A percentile compares a stretch with the other conserved stretches of the same genome.
Evolutionary conservation across 2,888 invertebrate species (phyloP).

Genomic region (Ecdyonurus torrentis): DNA sequence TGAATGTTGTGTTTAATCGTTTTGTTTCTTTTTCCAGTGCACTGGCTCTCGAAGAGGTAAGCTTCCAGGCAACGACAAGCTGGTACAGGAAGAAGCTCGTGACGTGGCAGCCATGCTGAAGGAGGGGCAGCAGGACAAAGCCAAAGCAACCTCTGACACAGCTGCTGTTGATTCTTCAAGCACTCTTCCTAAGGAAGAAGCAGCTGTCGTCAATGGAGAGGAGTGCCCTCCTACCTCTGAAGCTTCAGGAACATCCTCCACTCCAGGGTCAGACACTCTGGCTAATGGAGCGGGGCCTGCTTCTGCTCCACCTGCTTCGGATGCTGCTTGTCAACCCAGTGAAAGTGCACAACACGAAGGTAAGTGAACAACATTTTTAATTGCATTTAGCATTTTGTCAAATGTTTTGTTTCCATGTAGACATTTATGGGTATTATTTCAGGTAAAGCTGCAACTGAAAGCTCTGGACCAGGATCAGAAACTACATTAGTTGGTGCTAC

Average conservation of each 20-base stretch:
- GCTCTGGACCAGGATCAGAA: background rate
- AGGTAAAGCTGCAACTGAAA: background rate
- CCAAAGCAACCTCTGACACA: background rate
- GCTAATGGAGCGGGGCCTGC: background rate
- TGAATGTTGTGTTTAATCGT: too few relatives aligned
- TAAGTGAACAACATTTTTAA: background rate
- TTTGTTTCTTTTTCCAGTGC: background rate
- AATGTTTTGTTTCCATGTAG: too few relatives aligned
- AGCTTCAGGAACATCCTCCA: background rate
- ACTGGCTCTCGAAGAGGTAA: background rate
- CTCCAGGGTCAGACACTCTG: background rate
- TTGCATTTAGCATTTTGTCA: too few relatives aligned
- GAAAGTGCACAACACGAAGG: background rate
- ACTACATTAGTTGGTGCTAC: background rate
- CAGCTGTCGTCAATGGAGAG: background rate
- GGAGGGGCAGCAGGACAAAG: background rate
- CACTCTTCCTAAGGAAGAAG: background rate
- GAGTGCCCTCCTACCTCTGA: background rate
- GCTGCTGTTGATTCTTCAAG: background rate
- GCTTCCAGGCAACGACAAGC: background rate
- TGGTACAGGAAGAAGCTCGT: background rate
- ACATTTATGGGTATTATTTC: too few relatives aligned
- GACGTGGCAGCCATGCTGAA: background rate
- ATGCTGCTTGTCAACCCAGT: background rate
- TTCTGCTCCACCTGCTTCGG: background rate